Conservation (phyloP, 2,113 vertebrate species). For the Ornithorhynchus anatinus region DNA sequence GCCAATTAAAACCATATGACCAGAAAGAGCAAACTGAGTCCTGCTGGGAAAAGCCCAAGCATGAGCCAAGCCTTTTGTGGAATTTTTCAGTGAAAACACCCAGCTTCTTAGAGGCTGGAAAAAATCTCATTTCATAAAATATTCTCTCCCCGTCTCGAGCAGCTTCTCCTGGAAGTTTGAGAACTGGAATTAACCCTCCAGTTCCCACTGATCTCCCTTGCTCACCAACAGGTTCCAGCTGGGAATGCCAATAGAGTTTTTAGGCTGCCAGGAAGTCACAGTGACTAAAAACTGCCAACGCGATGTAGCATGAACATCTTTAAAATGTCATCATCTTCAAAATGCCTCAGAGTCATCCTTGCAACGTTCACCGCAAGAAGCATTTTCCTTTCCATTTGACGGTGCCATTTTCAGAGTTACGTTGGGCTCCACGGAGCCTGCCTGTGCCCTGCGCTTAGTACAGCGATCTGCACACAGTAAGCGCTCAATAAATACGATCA, state of each 20-base stretch:
- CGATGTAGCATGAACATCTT: background rate
- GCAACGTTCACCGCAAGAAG: background rate
- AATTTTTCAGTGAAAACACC: constrained; percentile 34
- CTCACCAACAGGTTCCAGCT: constrained; percentile 1
- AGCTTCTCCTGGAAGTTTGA: background rate
- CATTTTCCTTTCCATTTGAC: background rate
- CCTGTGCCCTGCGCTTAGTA: too few species aligned
- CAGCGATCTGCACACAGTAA: too few species aligned
- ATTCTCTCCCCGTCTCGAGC: background rate
- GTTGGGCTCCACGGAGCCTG: too few species aligned
- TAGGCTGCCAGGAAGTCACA: too few species aligned
- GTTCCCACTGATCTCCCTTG: constrained; percentile 11
- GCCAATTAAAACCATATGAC: constrained; percentile 63
- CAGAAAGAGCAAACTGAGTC: constrained; percentile 30
- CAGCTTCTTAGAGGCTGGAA: constrained; percentile 4
- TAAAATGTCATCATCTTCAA: background rate
- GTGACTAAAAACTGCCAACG: too few species aligned
- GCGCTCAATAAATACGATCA: too few species aligned
- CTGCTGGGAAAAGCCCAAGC: constrained; percentile 31
- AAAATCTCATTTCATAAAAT: background rate
- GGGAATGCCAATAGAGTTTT: background rate
- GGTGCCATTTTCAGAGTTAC: too few species aligned
- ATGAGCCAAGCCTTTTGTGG: constrained; percentile 25
- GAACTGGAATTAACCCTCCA: constrained; percentile 24
- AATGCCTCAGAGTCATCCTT: background rate